Base-by-base conservation (phyloP, 1,140 invertebrate species). In the Diorhabda elongata region DNA sequence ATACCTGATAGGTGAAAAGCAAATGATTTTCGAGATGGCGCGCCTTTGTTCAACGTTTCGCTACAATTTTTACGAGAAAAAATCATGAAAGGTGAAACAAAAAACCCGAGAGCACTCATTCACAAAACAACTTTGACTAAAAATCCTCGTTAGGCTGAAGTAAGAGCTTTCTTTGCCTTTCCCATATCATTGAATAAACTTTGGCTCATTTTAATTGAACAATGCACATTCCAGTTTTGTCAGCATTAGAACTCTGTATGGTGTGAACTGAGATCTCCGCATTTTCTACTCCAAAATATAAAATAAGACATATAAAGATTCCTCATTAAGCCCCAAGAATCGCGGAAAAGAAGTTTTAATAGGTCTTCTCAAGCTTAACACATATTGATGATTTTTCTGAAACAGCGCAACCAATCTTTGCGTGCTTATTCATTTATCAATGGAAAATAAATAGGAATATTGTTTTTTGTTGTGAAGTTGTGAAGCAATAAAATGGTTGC, bases 1-100 rank as follows among this genome's bases (percentile, higher is more conserved):
- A 74, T 4, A 52, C 77, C 78, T 44, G 72, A 52, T 52, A 52
- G 8, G 45, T 52, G 45, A 52, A 52, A 52, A 9, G 45, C 45
- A 52, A 52, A 52, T 5, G 8, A 9, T 6, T 5, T 6, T 9
- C 45, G 5, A 1, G 26, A 26, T 26, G 0, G 1, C 26, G 26
- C 1, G 26, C 1, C 26, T 26, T 26, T 26, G 0, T 52, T 52
- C 5, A 52, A 9, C 2, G 2, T 5, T 9, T 52, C 45, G 45
- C 45, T 52, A 52, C 5, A 52, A 26, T 26, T 26, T 26, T 26
- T 26, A 26, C 26, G 26, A 26, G 26, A 26, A 26, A 26, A 26
- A 26, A 26, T 26, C 26, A 26, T 26, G 26, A 26, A 26, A 26
- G 26, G 26, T 26, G 26, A 1, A 26, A 1, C 26, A 26, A 26